These are phyloP conservation scores for Coelogynopora nodosa DNA, from an alignment of 2,888 invertebrate species.

Conservation along the genomic window DNA sequence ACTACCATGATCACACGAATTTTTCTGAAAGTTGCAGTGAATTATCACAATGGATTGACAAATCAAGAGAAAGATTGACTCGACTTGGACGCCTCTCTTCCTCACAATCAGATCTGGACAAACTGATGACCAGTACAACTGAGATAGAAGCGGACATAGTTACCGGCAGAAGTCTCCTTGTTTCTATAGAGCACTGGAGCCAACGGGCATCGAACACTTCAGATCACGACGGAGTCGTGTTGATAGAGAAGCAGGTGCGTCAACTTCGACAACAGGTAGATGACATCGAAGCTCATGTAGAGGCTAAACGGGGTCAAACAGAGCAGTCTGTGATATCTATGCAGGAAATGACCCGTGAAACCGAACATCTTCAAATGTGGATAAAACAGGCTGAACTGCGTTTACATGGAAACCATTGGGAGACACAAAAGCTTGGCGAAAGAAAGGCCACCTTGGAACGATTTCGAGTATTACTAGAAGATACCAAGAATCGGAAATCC, in stretches of 20 bases:
- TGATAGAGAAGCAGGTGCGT: not conserved
- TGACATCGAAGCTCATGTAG: not conserved
- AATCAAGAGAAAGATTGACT: not conserved
- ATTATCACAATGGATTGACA: not conserved
- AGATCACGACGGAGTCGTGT: not conserved
- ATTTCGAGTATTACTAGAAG: not conserved
- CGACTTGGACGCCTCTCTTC: not conserved
- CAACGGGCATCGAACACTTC: not conserved
- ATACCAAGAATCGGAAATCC: not conserved
- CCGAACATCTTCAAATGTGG: not conserved
- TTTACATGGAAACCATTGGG: not conserved
- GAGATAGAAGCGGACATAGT: not conserved
- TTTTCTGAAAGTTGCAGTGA: not conserved
- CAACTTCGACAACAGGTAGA: not conserved
- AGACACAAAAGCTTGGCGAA: not conserved
- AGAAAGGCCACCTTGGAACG: not conserved
- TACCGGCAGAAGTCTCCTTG: not conserved
- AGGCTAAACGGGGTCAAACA: not conserved
- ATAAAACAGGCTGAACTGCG: not conserved
- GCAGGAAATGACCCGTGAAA: not conserved
- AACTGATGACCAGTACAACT: not conserved
- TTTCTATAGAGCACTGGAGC: not conserved
- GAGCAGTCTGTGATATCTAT: not conserved
- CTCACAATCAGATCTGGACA: constrained; percentile 1
- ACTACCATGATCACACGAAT: not conserved